Evolutionary conservation across 2,113 vertebrate species (phyloP), one percentile per base, ranked within the genome.

Genomic region (Gobius niger): DNA sequence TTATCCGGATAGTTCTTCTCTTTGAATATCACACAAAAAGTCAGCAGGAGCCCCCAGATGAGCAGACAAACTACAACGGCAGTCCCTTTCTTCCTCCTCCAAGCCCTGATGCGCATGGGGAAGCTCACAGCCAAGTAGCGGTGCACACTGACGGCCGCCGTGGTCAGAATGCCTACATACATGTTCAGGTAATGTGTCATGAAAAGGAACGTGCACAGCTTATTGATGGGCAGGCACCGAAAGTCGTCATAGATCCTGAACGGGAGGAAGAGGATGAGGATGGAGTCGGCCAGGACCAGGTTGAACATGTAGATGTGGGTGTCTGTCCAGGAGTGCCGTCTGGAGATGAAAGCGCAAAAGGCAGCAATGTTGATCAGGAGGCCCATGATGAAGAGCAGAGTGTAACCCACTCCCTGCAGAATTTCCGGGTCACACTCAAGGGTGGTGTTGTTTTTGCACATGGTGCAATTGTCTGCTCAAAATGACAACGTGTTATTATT

Each of bases 291-390:
- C 5, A 82, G 0, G 6, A 41, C 68, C 70, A 93, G 73, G 81
- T 91, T 92, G 44, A 91, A 42, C 84, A 89, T 89, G 83, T 90
- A 93, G 74, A 93, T 67, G 66, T 93, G 90, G 19, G 75, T 90
- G 75, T 88, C 87, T 2, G 78, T 91, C 91, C 90, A 93, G 34
- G 53, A 18, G 0, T 7, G 9, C 34, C 82, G 56, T 44, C 41
- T 59, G 51, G 42, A 42, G 2, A 80, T n/a, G 67, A 90, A 91
- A 57, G 79, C 65, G 0, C 34, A 51, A 19, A 92, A 70, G 47
- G 85, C 87, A 6, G 72, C 75, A 7, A 60, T 12, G 61, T 92
- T 91, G 56, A 92, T 49, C 0, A 86, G 6, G 1, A 90, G 63
- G 14, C 90, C 90, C 18, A 87, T 12, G 9, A 83, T 7, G 49